Conservation (phyloP, 2,888 invertebrate genomes). For the Caenorhabditis sp. region DNA sequence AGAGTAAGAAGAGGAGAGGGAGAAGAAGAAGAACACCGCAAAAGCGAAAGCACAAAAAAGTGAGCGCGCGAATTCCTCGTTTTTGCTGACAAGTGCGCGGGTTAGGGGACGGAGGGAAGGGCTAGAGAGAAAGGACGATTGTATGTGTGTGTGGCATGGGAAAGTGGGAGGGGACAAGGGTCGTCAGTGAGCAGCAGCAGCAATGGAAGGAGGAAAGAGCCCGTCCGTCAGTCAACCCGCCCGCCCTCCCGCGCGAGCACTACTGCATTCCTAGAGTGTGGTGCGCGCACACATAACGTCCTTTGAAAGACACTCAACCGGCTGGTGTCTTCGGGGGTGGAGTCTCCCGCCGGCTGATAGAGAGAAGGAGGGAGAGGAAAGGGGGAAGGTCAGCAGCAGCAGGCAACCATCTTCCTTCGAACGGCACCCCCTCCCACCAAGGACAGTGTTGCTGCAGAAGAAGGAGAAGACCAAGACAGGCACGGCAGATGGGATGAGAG, state of each 20-base stretch:
- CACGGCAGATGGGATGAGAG: constrained; percentile 41
- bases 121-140: constrained; percentile 51
- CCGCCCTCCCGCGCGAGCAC: constrained; percentile 51
- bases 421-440: constrained; percentile 60
- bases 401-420: constrained; percentile 40
- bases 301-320: constrained; percentile 64
- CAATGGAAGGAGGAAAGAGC: constrained; percentile 25
- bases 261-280: constrained; percentile 62
- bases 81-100: constrained; percentile 53
- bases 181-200: constrained; percentile 44
- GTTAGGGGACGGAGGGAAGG: constrained; percentile 25
- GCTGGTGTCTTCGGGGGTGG: constrained; percentile 34
- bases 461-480: constrained; percentile 16
- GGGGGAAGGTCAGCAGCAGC: constrained; percentile 45
- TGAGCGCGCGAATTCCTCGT: constrained; percentile 24
- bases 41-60: constrained; percentile 26
- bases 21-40: constrained; percentile 43
- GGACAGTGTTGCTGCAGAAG: constrained; percentile 41
- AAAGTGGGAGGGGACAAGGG: constrained; percentile 64
- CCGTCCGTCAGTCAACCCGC: constrained; percentile 48
- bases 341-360: constrained; percentile 45
- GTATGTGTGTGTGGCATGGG: constrained; percentile 58
- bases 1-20: too few species aligned
- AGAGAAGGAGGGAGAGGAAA: constrained; percentile 9
- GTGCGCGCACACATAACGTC: constrained; percentile 53